Base-by-base conservation (phyloP, 2,113 vertebrate species). In the Trichomycterus rosablanca region DNA sequence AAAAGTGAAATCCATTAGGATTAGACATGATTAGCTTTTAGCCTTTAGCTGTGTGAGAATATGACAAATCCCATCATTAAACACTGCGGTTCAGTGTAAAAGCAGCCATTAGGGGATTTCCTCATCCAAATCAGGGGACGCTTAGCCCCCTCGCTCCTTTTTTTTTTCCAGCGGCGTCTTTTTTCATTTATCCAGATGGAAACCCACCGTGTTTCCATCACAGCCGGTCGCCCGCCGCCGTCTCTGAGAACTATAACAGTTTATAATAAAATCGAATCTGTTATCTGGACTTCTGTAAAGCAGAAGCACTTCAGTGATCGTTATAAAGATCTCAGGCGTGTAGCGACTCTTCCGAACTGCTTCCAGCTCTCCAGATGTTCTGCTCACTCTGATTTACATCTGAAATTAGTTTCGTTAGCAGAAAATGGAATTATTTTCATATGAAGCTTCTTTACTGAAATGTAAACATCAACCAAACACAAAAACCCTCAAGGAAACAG, bases 11-110 rank as follows among this genome's bases (percentile, higher is more conserved):
- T 44, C 22, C 50, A 34, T 69, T 26, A 67, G 34, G 20, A 58
- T 16, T 46, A n/a, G 14, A 19, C 49, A 46, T 60, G 63, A 75
- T 70, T 76, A 69, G 35, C 49, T 57, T 56, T 22, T 65, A 62
- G 59, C 68, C 59, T 46, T 48, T 68, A 59, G 67, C 54, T 64
- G 44, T 48, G 53, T 22, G 15, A 26, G 15, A 59, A 39, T 45
- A 42, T 12, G 46, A 30, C 56, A 68, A 73, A 64, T 65, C 48
- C 42, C 39, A 43, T 63, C 60, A 66, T 71, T 58, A 71, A 58
- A 56, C 49, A 65, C 23, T 51, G 42, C 44, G 65, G 69, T 65
- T 67, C 32, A 66, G 66, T 66, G 62, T 45, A 65, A 63, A 59
- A 43, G 37, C 40, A 63, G 52, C 53, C 57, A 71, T 74, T 74